These are phyloP conservation scores for Aeoliscus strigatus DNA, from an alignment of 2,797 vertebrate species.

Conservation along the genomic window DNA sequence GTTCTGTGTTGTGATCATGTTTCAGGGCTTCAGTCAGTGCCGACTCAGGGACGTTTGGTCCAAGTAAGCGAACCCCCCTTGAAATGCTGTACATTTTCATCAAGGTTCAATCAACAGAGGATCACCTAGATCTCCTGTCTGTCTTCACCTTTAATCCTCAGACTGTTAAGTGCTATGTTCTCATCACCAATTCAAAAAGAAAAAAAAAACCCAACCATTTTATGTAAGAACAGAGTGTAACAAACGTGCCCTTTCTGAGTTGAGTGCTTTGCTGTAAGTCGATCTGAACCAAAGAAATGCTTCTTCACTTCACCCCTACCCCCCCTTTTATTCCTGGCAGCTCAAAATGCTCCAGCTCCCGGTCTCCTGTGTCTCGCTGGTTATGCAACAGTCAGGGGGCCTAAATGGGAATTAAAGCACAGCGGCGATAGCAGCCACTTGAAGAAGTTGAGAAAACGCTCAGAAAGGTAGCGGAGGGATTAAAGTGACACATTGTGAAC, in stretches of 20 bases:
- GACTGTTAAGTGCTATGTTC: too few relatives aligned
- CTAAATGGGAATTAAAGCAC: constrained; percentile 54
- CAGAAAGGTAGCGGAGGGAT: constrained; percentile 14
- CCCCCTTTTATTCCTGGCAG: constrained; percentile 39
- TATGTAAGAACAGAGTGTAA: constrained; percentile 30
- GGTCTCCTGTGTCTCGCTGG: constrained; percentile 58
- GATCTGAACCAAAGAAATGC: constrained; percentile 35
- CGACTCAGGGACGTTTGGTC: constrained; percentile 11
- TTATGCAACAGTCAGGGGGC: constrained; percentile 66
- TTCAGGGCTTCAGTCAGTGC: constrained; percentile 26
- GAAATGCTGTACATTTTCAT: constrained; percentile 5
- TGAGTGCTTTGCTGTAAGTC: constrained; percentile 26
- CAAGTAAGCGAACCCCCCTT: constrained; percentile 1
- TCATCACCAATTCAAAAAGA: too few relatives aligned
- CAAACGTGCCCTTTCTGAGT: constrained; percentile 18
- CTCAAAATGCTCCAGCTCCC: constrained; percentile 35
- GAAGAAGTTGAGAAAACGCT: constrained; percentile 28
- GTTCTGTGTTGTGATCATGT: constrained; percentile 13
- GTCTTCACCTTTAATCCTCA: too few relatives aligned
- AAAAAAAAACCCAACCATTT: constrained; percentile 3
- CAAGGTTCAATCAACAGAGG: too few relatives aligned
- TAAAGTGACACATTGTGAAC: constrained; percentile 8
- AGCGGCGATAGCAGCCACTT: constrained; percentile 36
- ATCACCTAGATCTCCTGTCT: too few relatives aligned
- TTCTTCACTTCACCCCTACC: constrained; percentile 17